A percentile compares a stretch with the other conserved stretches of the same genome.
Evolutionary conservation across 1,140 invertebrate genomes (phyloP).

Genomic region (Stegodyphus mimosarum): DNA sequence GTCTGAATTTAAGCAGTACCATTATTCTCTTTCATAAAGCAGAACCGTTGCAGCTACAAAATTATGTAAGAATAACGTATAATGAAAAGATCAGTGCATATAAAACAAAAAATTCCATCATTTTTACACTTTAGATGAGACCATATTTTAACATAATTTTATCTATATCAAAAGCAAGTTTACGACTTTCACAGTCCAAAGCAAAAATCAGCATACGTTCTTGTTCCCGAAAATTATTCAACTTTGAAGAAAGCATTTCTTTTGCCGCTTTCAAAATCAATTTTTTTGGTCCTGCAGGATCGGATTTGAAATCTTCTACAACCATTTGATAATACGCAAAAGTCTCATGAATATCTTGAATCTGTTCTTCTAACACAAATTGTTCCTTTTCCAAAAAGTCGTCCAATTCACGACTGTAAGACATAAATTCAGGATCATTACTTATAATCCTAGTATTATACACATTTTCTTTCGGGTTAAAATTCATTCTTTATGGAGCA

Average conservation of each 20-base stretch:
- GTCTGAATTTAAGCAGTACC: too few relatives aligned
- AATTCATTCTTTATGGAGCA: too few relatives aligned
- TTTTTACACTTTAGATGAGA: neutral
- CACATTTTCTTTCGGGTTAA: too few relatives aligned
- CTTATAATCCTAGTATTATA: too few relatives aligned
- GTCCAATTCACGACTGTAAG: neutral
- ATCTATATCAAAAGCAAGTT: slow-evolving; percentile 21
- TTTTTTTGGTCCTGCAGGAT: neutral
- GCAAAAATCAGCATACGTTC: slow-evolving; percentile 21
- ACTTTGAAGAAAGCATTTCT: neutral
- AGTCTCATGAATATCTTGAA: slow-evolving; percentile 19
- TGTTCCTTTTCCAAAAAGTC: slow-evolving; percentile 35
- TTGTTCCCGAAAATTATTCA: slow-evolving; percentile 7
- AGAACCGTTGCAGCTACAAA: too few relatives aligned
- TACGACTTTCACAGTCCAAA: slow-evolving; percentile 4
- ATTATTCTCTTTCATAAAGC: too few relatives aligned
- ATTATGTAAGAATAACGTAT: too few relatives aligned
- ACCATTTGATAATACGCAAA: slow-evolving; percentile 1
- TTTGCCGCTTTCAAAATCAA: slow-evolving; percentile 11
- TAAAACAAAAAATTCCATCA: too few relatives aligned
- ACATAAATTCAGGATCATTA: too few relatives aligned
- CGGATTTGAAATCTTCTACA: neutral
- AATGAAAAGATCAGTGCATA: too few relatives aligned
- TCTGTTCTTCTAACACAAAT: neutral
- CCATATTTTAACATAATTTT: slow-evolving; percentile 21